Evolutionary conservation across 2,113 vertebrate species (phyloP), one percentile per base, ranked within the genome.

Genomic region (Thalassoma bifasciatum): DNA sequence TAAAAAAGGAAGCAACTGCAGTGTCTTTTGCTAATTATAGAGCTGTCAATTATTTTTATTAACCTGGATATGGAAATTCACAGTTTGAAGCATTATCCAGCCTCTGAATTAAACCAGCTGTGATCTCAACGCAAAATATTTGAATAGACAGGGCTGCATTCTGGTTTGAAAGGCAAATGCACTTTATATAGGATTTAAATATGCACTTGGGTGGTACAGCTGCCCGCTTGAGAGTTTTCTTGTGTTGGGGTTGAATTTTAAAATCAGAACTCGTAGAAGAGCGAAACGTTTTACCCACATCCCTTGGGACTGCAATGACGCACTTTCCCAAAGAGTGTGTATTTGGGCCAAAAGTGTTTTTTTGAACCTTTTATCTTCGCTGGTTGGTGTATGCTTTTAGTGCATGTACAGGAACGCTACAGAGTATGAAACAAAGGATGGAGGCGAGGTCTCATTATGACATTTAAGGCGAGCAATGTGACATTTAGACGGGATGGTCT

Each of bases 81-180:
- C 36, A 62, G 30, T 21, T 61, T n/a, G 14, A 49, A 58, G 62
- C 49, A 71, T 59, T 78, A 58, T 61, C 61, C n/a, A 42, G 37
- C 46, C 65, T 30, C 61, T 59, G 70, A 66, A 54, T 19, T 66
- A 49, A 62, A 50, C 64, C 42, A 46, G 42, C 68, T 64, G 37
- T 76, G 65, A 77, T 71, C 54, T 59, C 60, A 26, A 44, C 40
- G 17, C 42, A 74, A 83, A 60, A 57, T 60, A 88, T 86, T 85
- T 86, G 59, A 84, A 72, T 84, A 65, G 66, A 51, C 66, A 22
- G 26, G 60, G 64, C 58, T 64, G 60, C 64, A 57, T 47, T 70
- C 58, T 73, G 14, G 49, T 87, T 84, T 88, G 84, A 84, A 91
- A 83, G 72, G 42, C 73, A 90, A 86, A 89, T 85, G 69, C 57